A percentile compares a stretch with the other conserved stretches of the same genome.
phyloP scores from a whole-genome alignment of 2,888 invertebrate species.

The Baccha elongata region DNA sequence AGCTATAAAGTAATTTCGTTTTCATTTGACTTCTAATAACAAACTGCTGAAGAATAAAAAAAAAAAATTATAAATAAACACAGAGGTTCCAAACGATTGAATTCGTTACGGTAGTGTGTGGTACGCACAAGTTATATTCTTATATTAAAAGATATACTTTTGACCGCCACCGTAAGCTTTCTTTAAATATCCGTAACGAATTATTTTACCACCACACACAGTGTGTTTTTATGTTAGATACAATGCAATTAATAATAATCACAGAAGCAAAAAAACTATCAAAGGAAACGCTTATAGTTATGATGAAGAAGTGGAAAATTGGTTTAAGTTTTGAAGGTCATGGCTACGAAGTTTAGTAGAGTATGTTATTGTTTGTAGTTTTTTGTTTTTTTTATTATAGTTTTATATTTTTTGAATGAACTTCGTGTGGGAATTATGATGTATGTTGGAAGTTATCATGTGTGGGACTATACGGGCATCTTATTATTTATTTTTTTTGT shows the following conservation, averaged over 20 bases:
- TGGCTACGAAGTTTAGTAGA: conserved; percentile 67
- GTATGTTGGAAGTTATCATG: neutral
- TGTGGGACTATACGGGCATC: neutral
- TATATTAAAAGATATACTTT: conserved; percentile 26
- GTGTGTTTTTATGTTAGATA: conserved; percentile 25
- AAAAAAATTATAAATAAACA: conserved; percentile 13
- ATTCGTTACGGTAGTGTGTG: conserved; percentile 52
- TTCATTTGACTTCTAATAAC: conserved; percentile 51
- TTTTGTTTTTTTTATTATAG: conserved; percentile 13
- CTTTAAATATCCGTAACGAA: conserved; percentile 69
- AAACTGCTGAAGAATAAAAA: neutral
- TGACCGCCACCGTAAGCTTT: conserved; percentile 60
- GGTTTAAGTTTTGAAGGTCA: conserved; percentile 63
- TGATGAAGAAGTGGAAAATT: conserved; percentile 71
- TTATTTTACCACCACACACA: conserved; percentile 25
- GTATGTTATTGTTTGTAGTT: conserved; percentile 53
- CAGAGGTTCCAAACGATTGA: conserved; percentile 64
- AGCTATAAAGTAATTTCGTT: conserved; percentile 55
- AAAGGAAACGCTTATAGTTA: conserved; percentile 22
- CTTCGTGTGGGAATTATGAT: neutral
- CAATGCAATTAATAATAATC: conserved; percentile 56
- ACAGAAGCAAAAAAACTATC: conserved; percentile 15
- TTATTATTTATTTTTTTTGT: neutral
- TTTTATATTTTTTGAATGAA: conserved; percentile 2
- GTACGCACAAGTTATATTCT: conserved; percentile 6